phyloP scores from a whole-genome alignment of 1,140 invertebrate genomes.

The Trichomalopsis sarcophagae region DNA sequence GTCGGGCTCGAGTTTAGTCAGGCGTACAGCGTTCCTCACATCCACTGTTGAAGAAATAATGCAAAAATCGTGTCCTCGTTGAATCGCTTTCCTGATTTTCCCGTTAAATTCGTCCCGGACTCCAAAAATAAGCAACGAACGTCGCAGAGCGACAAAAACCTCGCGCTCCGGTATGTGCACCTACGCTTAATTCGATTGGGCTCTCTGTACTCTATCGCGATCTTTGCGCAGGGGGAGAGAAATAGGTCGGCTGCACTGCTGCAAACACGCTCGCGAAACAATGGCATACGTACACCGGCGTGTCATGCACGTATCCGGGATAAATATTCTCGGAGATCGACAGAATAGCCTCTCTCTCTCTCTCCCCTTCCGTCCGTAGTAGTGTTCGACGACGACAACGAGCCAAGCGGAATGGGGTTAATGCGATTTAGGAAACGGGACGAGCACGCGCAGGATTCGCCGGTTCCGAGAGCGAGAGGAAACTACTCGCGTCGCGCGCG shows the following conservation, averaged over 20 bases:
- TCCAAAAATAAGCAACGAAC: no score
- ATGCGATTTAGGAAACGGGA: slow-evolving; percentile 29
- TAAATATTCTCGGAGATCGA: slow-evolving; percentile 14
- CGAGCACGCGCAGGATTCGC: background rate
- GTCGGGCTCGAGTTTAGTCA: no score
- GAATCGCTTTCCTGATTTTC: no score
- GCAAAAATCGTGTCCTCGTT: no score
- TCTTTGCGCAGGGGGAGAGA: no score
- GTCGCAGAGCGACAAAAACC: background rate
- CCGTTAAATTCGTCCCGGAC: no score
- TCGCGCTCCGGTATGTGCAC: background rate
- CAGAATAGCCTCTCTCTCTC: background rate
- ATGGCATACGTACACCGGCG: background rate
- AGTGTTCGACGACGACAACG: background rate
- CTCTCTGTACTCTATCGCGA: no score
- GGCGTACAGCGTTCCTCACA: no score
- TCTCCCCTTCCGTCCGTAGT: background rate
- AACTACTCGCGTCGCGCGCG: background rate
- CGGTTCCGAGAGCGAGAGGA: background rate
- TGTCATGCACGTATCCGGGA: slow-evolving; percentile 33
- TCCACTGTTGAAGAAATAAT: no score
- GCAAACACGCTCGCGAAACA: background rate
- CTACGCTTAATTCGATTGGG: no score
- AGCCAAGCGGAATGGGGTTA: slow-evolving; percentile 40
- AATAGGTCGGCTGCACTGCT: no score